These are phyloP conservation scores for Neoarius graeffei DNA, from an alignment of 2,113 vertebrate species.

Conservation along the genomic window DNA sequence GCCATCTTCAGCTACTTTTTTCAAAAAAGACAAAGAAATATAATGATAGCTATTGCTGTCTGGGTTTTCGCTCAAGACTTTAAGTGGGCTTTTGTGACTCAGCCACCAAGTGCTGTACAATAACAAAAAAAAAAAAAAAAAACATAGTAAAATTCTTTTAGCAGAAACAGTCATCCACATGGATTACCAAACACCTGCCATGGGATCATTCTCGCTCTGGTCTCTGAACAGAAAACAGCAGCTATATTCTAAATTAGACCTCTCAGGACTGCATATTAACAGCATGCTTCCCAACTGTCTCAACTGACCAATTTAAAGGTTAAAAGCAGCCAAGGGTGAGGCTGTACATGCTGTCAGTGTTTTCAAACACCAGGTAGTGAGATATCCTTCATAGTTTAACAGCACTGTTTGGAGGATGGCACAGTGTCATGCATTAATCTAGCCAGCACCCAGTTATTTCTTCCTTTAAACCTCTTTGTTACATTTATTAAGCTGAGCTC, in stretches of 20 bases:
- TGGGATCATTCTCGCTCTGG: not conserved
- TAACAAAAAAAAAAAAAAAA: not conserved
- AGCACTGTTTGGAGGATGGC: not conserved
- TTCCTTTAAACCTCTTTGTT: not conserved
- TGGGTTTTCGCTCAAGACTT: not conserved
- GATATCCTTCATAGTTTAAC: not conserved
- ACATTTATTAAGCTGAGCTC: not conserved
- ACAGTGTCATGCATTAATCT: not conserved
- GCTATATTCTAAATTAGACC: constrained; percentile 16
- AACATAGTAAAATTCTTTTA: not conserved
- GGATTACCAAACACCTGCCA: not conserved
- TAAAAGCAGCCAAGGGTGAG: constrained; percentile 30
- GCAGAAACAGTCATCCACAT: constrained; percentile 7
- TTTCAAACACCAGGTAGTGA: constrained; percentile 11
- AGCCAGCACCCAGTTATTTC: not conserved
- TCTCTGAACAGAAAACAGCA: constrained; percentile 25
- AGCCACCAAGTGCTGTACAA: not conserved
- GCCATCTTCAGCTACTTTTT: not conserved
- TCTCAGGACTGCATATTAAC: not conserved
- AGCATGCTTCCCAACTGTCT: constrained; percentile 17
- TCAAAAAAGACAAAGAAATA: not conserved
- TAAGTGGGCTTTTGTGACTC: constrained; percentile 4
- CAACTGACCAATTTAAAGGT: constrained; percentile 33
- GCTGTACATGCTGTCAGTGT: not conserved
- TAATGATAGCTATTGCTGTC: not conserved